Evolutionary conservation across 2,888 invertebrate species (phyloP).

Genomic region (Orthosia cruda): DNA sequence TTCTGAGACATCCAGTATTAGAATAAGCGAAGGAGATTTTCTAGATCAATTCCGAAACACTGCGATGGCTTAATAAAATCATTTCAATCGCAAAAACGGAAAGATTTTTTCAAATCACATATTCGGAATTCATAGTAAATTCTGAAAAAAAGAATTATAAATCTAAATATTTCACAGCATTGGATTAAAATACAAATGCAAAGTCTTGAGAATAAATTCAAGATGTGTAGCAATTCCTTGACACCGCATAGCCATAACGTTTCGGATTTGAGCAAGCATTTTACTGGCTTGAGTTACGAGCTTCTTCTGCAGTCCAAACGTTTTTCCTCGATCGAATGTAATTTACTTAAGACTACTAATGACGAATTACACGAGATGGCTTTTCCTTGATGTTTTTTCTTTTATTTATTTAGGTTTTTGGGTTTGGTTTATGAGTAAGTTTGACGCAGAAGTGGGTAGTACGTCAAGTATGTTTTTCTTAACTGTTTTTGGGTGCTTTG

Average conservation of each 20-base stretch:
- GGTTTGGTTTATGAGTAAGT: slow-evolving; percentile 34
- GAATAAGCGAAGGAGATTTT: too few relatives aligned
- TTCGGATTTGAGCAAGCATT: slow-evolving; percentile 49
- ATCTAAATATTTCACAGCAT: slow-evolving; percentile 1
- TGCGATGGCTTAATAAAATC: too few relatives aligned
- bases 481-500: too few relatives aligned
- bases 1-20: too few relatives aligned
- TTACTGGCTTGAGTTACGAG: slow-evolving; percentile 47
- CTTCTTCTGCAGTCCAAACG: slow-evolving; percentile 23
- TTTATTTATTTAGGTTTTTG: background rate
- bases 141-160: background rate
- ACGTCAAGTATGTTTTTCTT: background rate
- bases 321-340: slow-evolving; percentile 48
- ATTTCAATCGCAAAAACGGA: too few relatives aligned
- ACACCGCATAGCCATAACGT: slow-evolving; percentile 49
- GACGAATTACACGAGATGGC: slow-evolving; percentile 50
- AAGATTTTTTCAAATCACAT: too few relatives aligned
- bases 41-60: too few relatives aligned
- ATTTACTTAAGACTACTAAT: slow-evolving; percentile 53
- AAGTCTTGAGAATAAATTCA: slow-evolving; percentile 44
- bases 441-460: too few relatives aligned
- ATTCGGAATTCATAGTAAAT: too few relatives aligned
- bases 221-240: slow-evolving; percentile 46
- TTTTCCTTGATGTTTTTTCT: slow-evolving; percentile 24
- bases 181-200: slow-evolving; percentile 33